phyloP scores from a whole-genome alignment of 2,888 invertebrate genomes.

The Laothoe populi region DNA sequence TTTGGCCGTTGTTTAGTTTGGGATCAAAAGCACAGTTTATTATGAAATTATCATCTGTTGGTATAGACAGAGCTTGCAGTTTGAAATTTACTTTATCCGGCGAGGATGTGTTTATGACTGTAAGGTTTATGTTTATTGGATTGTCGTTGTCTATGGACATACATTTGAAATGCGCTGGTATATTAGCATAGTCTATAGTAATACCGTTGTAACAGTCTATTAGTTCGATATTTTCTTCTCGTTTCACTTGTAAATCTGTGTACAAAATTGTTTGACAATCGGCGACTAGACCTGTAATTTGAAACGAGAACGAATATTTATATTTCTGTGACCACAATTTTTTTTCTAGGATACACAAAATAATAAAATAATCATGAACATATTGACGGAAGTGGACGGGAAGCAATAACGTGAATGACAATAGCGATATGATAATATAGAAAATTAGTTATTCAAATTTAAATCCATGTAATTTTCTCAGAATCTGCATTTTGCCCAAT shows the following conservation, averaged over 20 bases:
- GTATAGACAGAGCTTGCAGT: slow-evolving; percentile 82
- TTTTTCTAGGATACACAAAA: no score
- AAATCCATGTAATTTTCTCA: no score
- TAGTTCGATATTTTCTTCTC: slow-evolving; percentile 64
- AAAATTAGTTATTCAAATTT: no score
- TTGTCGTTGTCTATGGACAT: slow-evolving; percentile 66
- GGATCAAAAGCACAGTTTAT: slow-evolving; percentile 79
- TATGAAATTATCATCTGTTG: slow-evolving; percentile 77
- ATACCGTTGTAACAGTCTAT: slow-evolving; percentile 64
- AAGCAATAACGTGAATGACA: background rate
- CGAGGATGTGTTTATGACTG: slow-evolving; percentile 63
- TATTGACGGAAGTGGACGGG: no score
- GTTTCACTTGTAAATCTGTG: slow-evolving; percentile 86
- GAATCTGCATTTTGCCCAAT: no score
- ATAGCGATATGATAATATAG: no score
- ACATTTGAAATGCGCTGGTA: slow-evolving; percentile 78
- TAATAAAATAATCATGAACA: no score
- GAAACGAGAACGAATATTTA: background rate
- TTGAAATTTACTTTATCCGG: slow-evolving; percentile 61
- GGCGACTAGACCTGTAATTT: slow-evolving; percentile 87
- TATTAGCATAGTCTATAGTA: slow-evolving; percentile 52
- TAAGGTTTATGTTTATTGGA: slow-evolving; percentile 68
- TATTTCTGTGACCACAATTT: background rate
- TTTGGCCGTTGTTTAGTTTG: slow-evolving; percentile 61
- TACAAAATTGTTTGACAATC: slow-evolving; percentile 87